Evolutionary conservation across 2,797 vertebrate species (phyloP).

Genomic region (Eulemur coronatus): DNA sequence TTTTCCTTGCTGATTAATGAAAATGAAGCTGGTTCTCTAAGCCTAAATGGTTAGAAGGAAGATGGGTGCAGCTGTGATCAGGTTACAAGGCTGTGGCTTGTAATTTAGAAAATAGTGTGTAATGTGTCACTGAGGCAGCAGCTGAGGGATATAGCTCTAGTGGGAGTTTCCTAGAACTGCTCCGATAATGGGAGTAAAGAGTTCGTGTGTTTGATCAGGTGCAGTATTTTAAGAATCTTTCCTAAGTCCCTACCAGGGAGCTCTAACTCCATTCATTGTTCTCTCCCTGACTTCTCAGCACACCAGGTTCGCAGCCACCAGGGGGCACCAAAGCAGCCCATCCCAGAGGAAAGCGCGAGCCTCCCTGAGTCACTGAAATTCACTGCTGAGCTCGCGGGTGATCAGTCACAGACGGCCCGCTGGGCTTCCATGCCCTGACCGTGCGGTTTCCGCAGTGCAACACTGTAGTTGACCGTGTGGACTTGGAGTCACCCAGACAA

Average conservation of each 20-base stretch:
- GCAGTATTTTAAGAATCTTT: background rate
- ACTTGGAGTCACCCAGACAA: background rate
- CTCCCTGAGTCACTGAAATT: background rate
- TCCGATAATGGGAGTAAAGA: background rate
- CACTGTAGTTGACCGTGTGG: background rate
- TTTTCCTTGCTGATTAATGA: slow-evolving; percentile 67
- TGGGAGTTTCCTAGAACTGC: background rate
- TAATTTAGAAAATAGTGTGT: background rate
- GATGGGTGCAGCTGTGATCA: background rate
- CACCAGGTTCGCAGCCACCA: background rate
- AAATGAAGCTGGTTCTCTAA: slow-evolving; percentile 55
- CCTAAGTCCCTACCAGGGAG: background rate
- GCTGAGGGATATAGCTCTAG: background rate
- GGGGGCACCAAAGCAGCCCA: slow-evolving; percentile 5
- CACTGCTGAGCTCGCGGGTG: too few relatives aligned
- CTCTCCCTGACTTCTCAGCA: background rate
- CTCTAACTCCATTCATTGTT: background rate
- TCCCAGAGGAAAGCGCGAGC: background rate
- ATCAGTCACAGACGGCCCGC: background rate
- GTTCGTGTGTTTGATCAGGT: background rate
- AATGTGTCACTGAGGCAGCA: background rate
- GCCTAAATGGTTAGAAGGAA: slow-evolving; percentile 54
- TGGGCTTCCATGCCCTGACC: background rate
- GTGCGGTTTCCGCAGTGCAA: background rate
- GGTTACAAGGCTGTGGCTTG: background rate